Base-by-base conservation (phyloP, 2,888 invertebrate species). In the Pycnomerus fuliginosus region DNA sequence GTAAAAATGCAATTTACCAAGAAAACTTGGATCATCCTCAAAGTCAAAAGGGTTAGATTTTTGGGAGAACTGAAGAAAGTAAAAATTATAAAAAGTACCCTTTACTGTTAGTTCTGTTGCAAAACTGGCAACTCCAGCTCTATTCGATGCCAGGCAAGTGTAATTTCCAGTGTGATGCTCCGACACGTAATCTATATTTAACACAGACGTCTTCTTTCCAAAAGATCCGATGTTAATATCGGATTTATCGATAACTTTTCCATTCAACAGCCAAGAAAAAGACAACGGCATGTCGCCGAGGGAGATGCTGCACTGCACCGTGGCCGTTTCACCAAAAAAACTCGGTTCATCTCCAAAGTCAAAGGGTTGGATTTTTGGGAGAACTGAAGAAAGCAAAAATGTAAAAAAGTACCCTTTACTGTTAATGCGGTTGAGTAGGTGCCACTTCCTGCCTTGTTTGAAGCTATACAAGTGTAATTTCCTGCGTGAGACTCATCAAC, bases 211-310 rank as follows among this genome's bases (percentile, higher is more conserved):
- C 65, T 78, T 71, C 39, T 76, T 69, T 35, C 76, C 68, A 60
- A 75, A 65, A 7, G 77, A 79, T 23, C 76, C 74, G 32, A 82
- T 75, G 38, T 71, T 71, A 58, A 80, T 76, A 61, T 74, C 77
- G 58, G 72, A 71, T 53, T 74, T 74, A 54, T 75, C 74, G 63
- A 82, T 72, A 43, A 77, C 75, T 67, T 77, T 77, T 45, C 81
- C 82, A 74, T 85, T 83, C 71, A 86, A 83, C 43, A 80, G 80
- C 87, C 87, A 88, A 16, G 76, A 74, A 44, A 87, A 80, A 38
- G 76, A 76, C 64, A 88, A 75, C 2, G 88, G 87, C 48, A 80
- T 74, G 71, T 88, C 88, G 45, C 88, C 85, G 69, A 83, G 80
- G 41, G 80, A 78, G 33, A 82, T 78, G 55, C 81, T 79, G 68